Percentiles rank a stretch among this genome's conserved stretches.
These are phyloP conservation scores for Fukomys damarensis DNA, from an alignment of 2,113 vertebrate genomes.

Conservation along the genomic window DNA sequence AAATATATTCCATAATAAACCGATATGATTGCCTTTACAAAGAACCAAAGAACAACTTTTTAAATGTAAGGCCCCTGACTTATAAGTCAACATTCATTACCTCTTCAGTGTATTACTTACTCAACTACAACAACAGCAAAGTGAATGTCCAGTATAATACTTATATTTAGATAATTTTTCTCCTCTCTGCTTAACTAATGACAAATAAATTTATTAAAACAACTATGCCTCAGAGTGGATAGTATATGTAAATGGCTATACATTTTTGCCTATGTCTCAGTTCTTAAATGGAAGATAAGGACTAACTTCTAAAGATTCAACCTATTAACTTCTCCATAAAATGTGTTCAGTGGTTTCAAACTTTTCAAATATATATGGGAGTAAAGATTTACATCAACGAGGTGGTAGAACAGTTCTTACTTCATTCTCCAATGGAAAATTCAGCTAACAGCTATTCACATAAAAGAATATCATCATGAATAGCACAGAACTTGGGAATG, in stretches of 20 bases:
- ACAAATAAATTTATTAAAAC: background rate
- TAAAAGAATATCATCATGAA: background rate
- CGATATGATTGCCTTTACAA: background rate
- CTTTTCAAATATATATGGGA: background rate
- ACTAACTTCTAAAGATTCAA: background rate
- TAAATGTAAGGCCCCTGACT: background rate
- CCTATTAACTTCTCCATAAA: background rate
- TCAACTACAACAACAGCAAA: background rate
- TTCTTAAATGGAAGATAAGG: background rate
- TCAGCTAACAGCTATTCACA: background rate
- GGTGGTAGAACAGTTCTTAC: background rate
- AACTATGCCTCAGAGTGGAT: background rate
- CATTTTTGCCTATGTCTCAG: background rate
- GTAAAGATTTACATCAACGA: background rate
- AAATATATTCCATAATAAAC: background rate
- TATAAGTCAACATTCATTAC: background rate
- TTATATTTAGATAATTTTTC: background rate
- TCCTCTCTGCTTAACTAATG: background rate
- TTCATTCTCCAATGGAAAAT: background rate
- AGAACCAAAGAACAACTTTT: background rate
- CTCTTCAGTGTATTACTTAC: background rate
- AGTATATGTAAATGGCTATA: background rate
- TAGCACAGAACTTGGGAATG: background rate
- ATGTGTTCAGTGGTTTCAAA: background rate
- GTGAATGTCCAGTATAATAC: background rate